Evolutionary conservation across 2,113 vertebrate species (phyloP), one percentile per base, ranked within the genome.

Genomic region (Myxocyprinus asiaticus): DNA sequence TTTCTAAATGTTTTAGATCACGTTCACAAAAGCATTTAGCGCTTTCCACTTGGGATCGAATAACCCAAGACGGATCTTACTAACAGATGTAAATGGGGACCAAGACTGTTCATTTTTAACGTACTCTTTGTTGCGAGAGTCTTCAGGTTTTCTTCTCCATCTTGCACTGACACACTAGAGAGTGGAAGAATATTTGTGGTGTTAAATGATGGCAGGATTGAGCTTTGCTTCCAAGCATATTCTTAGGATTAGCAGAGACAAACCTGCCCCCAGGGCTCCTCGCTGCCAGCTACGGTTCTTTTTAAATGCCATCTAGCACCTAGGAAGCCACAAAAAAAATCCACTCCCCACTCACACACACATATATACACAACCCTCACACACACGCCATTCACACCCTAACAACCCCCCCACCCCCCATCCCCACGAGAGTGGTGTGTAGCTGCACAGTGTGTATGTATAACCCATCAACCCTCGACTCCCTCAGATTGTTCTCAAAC

Each of bases 401-500:
- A n/a, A n/a, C n/a, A n/a, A n/a, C n/a, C 6, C 42, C 42, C 9
- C 4, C 22, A 55, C 17, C 47, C 86, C 83, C 81, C 84, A n/a
- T 72, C 83, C 85, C 84, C 85, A 87, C 75, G 81, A 50, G 61
- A 58, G 74, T 61, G 69, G 56, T 55, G 55, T 70, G 47, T 74
- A 59, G 44, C 68, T 74, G 69, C 51, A 69, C 45, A n/a, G 64
- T 58, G 74, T 69, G 76, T 71, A 63, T 51, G 65, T n/a, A 58
- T 83, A 74, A 86, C 83, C 80, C 22, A 33, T 67, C 74, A 7
- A 44, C 59, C 83, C 82, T 58, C 82, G 69, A 56, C 69, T 80
- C 87, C 85, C 68, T 84, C 84, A 45, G 78, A 89, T 91, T 83
- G 76, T 88, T 91, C 90, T 88, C 88, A 91, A 90, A 91, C 89